These are phyloP conservation scores for Lacerta agilis DNA, from an alignment of 2,797 vertebrate genomes.

Conservation along the genomic window DNA sequence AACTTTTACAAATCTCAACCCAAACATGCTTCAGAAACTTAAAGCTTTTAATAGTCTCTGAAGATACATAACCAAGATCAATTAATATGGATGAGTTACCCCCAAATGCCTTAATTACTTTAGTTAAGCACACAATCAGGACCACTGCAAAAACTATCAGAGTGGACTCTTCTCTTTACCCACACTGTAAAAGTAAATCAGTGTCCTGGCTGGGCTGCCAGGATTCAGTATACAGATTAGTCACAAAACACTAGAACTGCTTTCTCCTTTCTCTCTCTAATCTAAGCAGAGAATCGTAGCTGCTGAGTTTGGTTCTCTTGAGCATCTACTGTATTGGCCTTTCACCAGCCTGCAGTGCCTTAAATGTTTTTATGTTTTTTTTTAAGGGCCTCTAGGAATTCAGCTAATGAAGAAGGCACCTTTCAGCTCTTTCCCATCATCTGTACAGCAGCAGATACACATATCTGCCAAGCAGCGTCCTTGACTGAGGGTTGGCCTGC, in stretches of 20 bases:
- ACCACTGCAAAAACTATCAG: not conserved
- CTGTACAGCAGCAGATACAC: conserved; percentile 51
- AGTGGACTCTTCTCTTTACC: not conserved
- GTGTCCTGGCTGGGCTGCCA: conserved; percentile 21
- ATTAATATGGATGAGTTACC: not conserved
- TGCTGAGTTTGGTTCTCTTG: conserved; percentile 47
- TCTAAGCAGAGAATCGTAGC: conserved; percentile 51
- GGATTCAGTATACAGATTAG: conserved; percentile 44
- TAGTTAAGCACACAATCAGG: not conserved
- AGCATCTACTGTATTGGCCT: conserved; percentile 54
- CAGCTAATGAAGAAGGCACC: conserved; percentile 53
- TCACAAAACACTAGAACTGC: conserved; percentile 52
- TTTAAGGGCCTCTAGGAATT: conserved; percentile 36
- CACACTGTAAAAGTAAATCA: not conserved
- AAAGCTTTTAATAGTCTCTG: not conserved
- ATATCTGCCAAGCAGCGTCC: conserved; percentile 40
- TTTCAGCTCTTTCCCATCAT: conserved; percentile 25
- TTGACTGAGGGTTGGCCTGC: conserved; percentile 41
- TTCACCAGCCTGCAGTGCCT: conserved; percentile 31
- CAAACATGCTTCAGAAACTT: not conserved
- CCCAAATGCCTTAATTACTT: not conserved
- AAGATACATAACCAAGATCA: not conserved
- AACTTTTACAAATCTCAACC: not conserved
- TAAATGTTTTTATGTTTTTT: not conserved
- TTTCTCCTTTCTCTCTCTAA: conserved; percentile 26